A percentile compares a stretch with the other conserved stretches of the same genome.
Conservation (phyloP, 2,888 invertebrate species). For the Anodontia alba region DNA sequence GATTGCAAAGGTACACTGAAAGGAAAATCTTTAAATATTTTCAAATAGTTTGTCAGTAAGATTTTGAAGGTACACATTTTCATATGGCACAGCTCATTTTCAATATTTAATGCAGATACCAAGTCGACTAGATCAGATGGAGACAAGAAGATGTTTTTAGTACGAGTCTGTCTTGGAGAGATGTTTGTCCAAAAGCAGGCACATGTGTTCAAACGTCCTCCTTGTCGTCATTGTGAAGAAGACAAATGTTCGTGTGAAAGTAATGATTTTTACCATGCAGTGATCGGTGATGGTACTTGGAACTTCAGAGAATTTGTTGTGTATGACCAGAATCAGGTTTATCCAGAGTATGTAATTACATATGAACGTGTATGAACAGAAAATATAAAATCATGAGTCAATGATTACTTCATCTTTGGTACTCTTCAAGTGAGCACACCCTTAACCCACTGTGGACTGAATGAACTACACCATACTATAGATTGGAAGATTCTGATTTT, state of each 20-base stretch:
- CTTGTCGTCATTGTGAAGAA: slow-evolving; percentile 51
- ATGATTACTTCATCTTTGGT: too few species aligned
- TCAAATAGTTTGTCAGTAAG: too few species aligned
- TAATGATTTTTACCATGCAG: slow-evolving; percentile 57
- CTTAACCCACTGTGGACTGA: too few species aligned
- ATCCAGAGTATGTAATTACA: slow-evolving; percentile 72
- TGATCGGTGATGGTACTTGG: slow-evolving; percentile 63
- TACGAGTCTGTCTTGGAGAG: slow-evolving; percentile 63
- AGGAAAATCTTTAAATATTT: too few species aligned
- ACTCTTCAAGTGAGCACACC: too few species aligned
- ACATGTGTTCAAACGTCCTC: slow-evolving; percentile 50
- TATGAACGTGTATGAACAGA: slow-evolving; percentile 42
- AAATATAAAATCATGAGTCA: too few species aligned
- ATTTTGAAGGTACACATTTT: too few species aligned
- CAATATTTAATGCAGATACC: slow-evolving; percentile 52
- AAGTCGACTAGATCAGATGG: slow-evolving; percentile 38
- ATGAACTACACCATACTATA: too few species aligned
- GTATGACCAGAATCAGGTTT: slow-evolving; percentile 65
- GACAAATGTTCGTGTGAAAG: slow-evolving; percentile 55
- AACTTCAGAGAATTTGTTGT: slow-evolving; percentile 73
- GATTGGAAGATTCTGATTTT: too few species aligned
- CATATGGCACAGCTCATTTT: too few species aligned
- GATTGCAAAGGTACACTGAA: too few species aligned
- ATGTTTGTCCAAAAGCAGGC: slow-evolving; percentile 38
- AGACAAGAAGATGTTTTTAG: slow-evolving; percentile 64